These are phyloP conservation scores for Craniophora ligustri DNA, from an alignment of 2,888 invertebrate genomes.

Conservation along the genomic window DNA sequence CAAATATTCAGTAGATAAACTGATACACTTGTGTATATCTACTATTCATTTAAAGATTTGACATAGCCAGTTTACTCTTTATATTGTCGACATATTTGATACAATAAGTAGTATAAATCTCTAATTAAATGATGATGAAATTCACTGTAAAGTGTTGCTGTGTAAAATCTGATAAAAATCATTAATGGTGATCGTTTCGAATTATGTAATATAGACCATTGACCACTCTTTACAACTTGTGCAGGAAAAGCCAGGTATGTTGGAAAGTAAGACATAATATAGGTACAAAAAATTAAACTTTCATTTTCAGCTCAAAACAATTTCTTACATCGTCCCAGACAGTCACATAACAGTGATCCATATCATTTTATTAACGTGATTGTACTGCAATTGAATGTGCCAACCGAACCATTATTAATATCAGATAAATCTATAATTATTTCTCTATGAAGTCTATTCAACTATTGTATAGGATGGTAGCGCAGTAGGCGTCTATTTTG, in stretches of 20 bases:
- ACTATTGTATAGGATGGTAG: background rate
- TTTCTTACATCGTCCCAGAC: background rate
- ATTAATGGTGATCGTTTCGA: no score
- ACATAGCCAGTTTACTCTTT: background rate
- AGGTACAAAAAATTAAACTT: background rate
- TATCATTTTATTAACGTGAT: constrained; percentile 24
- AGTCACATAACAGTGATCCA: constrained; percentile 5
- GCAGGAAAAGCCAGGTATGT: no score
- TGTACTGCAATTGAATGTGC: constrained; percentile 9
- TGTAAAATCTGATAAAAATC: no score
- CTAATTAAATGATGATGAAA: no score
- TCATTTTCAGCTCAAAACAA: background rate
- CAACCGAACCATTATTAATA: constrained; percentile 5
- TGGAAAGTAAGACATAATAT: background rate
- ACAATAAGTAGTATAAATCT: background rate
- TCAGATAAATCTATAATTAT: constrained; percentile 23
- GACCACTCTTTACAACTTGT: no score
- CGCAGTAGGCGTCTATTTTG: background rate
- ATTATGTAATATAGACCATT: no score
- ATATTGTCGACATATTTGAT: background rate
- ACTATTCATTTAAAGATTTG: no score
- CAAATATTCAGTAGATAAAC: no score
- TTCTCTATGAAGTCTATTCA: constrained; percentile 3
- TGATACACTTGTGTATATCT: no score
- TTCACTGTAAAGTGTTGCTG: no score